Conservation (phyloP, 2,113 vertebrate species). For the Crotalus tigris region DNA sequence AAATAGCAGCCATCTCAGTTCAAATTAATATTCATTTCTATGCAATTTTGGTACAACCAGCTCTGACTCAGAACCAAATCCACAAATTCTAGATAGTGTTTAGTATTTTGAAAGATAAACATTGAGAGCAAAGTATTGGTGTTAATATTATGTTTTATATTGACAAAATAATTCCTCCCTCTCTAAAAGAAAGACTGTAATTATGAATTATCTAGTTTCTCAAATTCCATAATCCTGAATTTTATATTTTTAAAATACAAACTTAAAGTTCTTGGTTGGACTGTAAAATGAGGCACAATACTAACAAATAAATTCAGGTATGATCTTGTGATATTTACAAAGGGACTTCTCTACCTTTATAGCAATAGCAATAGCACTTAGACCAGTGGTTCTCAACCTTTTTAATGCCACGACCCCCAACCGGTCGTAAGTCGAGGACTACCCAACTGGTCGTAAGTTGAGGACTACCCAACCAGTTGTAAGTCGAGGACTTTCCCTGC, state of each 20-base stretch:
- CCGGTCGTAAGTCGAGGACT: no score
- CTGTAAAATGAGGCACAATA: background rate
- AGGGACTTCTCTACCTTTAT: background rate
- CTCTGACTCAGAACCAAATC: background rate
- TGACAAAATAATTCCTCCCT: background rate
- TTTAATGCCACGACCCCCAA: no score
- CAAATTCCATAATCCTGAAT: background rate
- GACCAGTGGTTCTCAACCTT: no score
- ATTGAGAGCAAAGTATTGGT: background rate
- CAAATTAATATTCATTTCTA: background rate
- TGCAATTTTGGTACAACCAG: background rate
- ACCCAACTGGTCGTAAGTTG: no score
- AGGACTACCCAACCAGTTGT: no score
- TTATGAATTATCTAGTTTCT: background rate
- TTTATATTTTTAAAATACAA: background rate
- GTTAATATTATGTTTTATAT: background rate
- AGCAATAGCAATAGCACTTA: no score
- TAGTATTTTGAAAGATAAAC: background rate
- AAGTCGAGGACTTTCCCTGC: no score
- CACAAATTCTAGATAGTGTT: background rate
- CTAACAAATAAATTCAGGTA: background rate
- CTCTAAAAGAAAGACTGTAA: background rate
- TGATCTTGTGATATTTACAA: background rate
- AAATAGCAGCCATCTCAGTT: background rate
- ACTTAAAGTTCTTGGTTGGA: background rate